Conservation (phyloP, 2,797 vertebrate genomes). For the Ctenosaura bakeri region DNA sequence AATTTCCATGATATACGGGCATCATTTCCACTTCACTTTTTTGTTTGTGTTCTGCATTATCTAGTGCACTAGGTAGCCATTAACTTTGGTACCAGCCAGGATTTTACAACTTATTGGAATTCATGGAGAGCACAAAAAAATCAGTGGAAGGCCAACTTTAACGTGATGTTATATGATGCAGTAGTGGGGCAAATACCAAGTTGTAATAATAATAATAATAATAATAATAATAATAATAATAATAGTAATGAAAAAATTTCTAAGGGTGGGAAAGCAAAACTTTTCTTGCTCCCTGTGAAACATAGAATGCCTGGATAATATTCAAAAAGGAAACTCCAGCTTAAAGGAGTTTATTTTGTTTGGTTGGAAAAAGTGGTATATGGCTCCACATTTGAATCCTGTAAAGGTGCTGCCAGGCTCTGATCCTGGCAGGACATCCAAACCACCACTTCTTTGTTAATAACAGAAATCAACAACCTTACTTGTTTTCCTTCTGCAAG, state of each 20-base stretch:
- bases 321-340: background rate
- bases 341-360: background rate
- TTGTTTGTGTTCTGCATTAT: slow-evolving; percentile 60
- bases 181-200: too few relatives aligned
- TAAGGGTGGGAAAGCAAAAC: too few relatives aligned
- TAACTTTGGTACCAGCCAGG: background rate
- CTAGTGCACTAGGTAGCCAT: slow-evolving; percentile 66
- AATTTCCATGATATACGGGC: slow-evolving; percentile 62
- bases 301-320: too few relatives aligned
- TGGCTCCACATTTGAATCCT: background rate
- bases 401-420: slow-evolving; percentile 45
- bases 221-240: too few relatives aligned
- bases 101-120: background rate
- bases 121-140: too few relatives aligned
- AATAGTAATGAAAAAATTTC: too few relatives aligned
- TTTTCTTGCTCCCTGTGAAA: too few relatives aligned
- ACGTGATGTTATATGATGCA: too few relatives aligned
- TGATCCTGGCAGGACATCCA: background rate
- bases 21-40: slow-evolving; percentile 58
- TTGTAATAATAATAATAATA: too few relatives aligned
- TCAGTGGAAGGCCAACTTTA: too few relatives aligned
- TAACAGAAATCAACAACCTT: background rate
- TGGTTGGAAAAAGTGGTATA: background rate
- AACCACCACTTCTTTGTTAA: background rate
- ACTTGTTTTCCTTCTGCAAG: slow-evolving; percentile 55